Evolutionary conservation across 2,888 invertebrate species (phyloP).

Genomic region (Coenonympha glycerion): DNA sequence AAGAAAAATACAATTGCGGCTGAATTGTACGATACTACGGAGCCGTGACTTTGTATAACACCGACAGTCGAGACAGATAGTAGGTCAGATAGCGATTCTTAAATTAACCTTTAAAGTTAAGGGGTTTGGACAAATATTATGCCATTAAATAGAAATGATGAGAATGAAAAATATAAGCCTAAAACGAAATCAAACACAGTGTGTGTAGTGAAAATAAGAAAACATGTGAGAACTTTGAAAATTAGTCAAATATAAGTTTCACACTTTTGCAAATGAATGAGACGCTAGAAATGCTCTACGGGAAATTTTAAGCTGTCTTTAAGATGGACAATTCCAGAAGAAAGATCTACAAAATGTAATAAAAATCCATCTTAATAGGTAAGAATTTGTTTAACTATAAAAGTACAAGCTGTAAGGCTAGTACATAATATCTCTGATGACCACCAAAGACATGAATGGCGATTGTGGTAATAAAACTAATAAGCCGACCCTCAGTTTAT

Average conservation of each 20-base stretch:
- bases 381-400: neutral
- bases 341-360: too few species aligned
- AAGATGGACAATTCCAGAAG: too few species aligned
- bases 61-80: too few species aligned
- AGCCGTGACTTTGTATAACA: neutral
- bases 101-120: neutral
- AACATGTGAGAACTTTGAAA: too few species aligned
- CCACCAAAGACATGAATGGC: neutral
- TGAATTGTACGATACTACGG: neutral
- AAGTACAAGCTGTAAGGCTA: neutral
- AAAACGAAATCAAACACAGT: too few species aligned
- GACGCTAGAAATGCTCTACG: too few species aligned
- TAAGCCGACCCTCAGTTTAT: slow-evolving; percentile 11
- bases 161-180: neutral
- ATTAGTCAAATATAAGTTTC: too few species aligned
- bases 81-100: neutral
- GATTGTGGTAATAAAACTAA: slow-evolving; percentile 12
- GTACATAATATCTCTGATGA: neutral
- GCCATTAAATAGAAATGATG: too few species aligned
- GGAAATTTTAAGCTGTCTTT: too few species aligned
- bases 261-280: too few species aligned
- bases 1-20: neutral
- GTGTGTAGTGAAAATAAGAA: too few species aligned
- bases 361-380: too few species aligned
- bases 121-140: neutral